Conservation (phyloP, 1,140 invertebrate species). For the Pararge aegeria region DNA sequence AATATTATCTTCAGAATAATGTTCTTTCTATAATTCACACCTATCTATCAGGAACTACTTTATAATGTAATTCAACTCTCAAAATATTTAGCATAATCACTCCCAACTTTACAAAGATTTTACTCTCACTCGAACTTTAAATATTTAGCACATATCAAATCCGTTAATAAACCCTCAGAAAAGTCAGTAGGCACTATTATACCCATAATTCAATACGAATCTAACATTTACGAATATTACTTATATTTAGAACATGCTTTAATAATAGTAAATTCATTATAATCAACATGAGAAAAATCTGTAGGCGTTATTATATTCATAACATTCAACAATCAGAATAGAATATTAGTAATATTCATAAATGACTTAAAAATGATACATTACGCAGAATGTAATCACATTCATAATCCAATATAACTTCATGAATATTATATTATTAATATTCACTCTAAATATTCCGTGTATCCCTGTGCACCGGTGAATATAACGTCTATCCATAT, state of each 20-base stretch:
- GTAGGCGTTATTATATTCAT: too few species aligned
- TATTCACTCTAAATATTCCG: conserved; percentile 69
- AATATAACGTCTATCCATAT: conserved; percentile 98
- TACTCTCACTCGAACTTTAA: background rate
- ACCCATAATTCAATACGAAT: background rate
- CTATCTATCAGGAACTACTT: background rate
- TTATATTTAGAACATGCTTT: too few species aligned
- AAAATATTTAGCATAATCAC: background rate
- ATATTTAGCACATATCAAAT: too few species aligned
- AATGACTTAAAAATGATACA: too few species aligned
- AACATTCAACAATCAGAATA: background rate
- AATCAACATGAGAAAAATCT: too few species aligned
- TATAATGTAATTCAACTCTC: background rate
- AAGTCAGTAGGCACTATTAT: too few species aligned
- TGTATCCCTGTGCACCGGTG: conserved; percentile 76
- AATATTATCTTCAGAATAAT: conserved; percentile 5
- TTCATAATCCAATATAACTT: background rate
- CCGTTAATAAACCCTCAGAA: too few species aligned
- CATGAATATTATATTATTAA: conserved; percentile 11
- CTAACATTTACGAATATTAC: too few species aligned
- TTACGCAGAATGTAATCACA: background rate
- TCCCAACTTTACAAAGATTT: background rate
- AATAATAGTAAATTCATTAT: too few species aligned
- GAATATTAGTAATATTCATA: background rate
- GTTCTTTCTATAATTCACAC: background rate